Conservation (phyloP, 2,888 invertebrate species). For the Scelioninae gen. 1 region DNA sequence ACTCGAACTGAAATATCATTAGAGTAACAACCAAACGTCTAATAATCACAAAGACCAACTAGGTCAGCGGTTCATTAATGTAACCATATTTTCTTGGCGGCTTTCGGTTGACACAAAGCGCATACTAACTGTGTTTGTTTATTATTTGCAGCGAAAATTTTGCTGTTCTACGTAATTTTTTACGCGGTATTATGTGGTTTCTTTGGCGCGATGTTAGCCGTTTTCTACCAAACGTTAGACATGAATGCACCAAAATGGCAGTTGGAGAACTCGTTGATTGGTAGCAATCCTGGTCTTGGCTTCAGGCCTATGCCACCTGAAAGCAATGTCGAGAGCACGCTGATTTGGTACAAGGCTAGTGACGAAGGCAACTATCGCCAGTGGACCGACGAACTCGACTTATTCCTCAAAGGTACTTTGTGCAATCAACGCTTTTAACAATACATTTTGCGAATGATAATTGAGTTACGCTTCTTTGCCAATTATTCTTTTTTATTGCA, state of each 20-base stretch:
- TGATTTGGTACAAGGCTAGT: conserved; percentile 96
- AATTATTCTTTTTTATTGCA: neutral
- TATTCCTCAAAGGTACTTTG: conserved; percentile 90
- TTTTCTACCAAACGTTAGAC: conserved; percentile 97
- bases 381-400: conserved; percentile 91
- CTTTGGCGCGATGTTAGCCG: conserved; percentile 96
- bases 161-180: conserved; percentile 97
- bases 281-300: conserved; percentile 97
- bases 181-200: conserved; percentile 96
- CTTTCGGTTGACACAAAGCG: neutral
- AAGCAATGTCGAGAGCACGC: conserved; percentile 96
- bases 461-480: conserved; percentile 1
- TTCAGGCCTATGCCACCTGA: conserved; percentile 98
- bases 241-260: conserved; percentile 95
- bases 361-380: conserved; percentile 91
- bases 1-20: conserved; percentile 10
- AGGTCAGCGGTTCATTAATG: conserved; percentile 18
- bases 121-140: conserved; percentile 26
- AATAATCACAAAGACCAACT: conserved; percentile 8
- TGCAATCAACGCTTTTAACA: conserved; percentile 11
- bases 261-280: conserved; percentile 93
- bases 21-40: conserved; percentile 14
- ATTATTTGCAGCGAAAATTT: conserved; percentile 92
- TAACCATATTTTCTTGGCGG: conserved; percentile 11
- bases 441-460: conserved; percentile 7